Evolutionary conservation across 2,113 vertebrate genomes (phyloP).

Genomic region (Cathartes aura): DNA sequence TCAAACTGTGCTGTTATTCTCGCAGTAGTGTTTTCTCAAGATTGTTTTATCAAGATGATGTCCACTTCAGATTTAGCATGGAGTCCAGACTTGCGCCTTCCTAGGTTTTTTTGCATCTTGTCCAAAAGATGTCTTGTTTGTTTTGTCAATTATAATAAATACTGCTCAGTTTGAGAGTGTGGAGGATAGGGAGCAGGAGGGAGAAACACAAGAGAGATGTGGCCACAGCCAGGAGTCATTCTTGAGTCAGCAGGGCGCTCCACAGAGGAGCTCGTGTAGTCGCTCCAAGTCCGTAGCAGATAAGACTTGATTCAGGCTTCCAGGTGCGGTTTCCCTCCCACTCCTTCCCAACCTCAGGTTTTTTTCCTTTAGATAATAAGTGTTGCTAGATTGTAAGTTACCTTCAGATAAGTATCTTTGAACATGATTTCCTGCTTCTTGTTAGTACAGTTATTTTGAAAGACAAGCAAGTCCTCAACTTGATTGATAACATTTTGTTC

Average conservation of each 20-base stretch:
- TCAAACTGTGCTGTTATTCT: background rate
- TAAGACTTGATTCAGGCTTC: background rate
- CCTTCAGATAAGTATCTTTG: background rate
- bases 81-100: background rate
- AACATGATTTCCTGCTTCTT: background rate
- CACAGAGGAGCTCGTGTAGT: background rate
- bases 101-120: background rate
- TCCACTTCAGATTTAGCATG: background rate
- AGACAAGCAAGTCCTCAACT: background rate
- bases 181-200: background rate
- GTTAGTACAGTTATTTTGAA: background rate
- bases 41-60: background rate
- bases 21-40: background rate
- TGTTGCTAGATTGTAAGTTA: background rate
- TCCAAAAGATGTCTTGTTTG: background rate
- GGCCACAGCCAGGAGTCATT: background rate
- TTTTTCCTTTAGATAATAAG: background rate
- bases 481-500: background rate
- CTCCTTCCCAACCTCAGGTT: background rate
- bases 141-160: background rate
- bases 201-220: background rate
- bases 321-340: background rate
- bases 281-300: accelerated
- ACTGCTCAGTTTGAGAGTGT: background rate
- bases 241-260: background rate